Evolutionary conservation across 1,140 invertebrate species (phyloP).

Genomic region (Metaphire vulgaris): DNA sequence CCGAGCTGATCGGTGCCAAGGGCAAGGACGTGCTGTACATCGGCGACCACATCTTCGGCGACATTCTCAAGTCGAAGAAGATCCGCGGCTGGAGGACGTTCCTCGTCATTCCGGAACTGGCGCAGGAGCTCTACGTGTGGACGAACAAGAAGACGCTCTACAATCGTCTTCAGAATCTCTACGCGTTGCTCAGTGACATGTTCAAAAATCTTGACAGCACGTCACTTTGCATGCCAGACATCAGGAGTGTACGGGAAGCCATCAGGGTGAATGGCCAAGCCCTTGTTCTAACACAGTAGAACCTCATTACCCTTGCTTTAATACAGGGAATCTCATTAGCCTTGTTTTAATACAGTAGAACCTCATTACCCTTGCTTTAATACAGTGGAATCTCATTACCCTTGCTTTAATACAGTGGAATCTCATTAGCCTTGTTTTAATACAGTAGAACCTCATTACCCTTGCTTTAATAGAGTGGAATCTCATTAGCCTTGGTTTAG

Average conservation of each 20-base stretch:
- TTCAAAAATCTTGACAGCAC: constrained; percentile 17
- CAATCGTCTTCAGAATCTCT: constrained; percentile 48
- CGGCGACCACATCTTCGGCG: constrained; percentile 95
- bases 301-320: too few species aligned
- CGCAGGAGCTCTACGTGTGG: constrained; percentile 96
- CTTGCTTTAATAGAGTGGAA: too few species aligned
- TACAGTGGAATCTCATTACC: too few species aligned
- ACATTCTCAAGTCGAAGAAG: constrained; percentile 98
- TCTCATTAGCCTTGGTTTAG: too few species aligned
- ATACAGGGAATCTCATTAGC: too few species aligned
- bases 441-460: too few species aligned
- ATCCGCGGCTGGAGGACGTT: constrained; percentile 97
- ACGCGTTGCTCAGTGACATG: constrained; percentile 18
- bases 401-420: too few species aligned
- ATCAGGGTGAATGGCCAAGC: constrained; percentile 72
- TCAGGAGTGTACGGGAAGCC: constrained; percentile 71
- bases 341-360: too few species aligned
- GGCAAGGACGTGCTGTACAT: constrained; percentile 97
- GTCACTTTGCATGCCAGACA: constrained; percentile 44
- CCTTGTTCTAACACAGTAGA: too few species aligned
- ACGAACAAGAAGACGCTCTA: constrained; percentile 93
- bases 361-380: too few species aligned
- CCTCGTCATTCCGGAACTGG: constrained; percentile 91
- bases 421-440: too few species aligned
- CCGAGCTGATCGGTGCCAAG: constrained; percentile 88